Evolutionary conservation across 2,113 vertebrate genomes (phyloP), one percentile per base, ranked within the genome.

Genomic region (Bambusicola thoracicus): DNA sequence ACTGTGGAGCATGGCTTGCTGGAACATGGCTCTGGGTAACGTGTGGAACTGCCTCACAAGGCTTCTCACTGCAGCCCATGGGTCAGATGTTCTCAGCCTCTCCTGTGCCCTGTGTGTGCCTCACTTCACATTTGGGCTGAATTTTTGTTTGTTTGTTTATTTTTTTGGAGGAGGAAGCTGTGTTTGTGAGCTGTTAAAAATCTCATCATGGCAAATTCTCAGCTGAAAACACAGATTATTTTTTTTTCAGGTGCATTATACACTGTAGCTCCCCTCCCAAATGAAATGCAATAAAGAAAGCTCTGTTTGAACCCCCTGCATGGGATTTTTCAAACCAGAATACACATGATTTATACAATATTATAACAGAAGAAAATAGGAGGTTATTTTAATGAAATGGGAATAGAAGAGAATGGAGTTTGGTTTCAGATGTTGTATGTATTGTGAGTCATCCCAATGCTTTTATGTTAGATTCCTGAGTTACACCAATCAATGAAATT

Each of bases 401-500:
- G 85, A 94, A 82, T 63, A 58, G 90, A 78, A 85, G 13, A 70
- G 89, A 94, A 92, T 89, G 34, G 48, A 87, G 81, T 96, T 96
- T 87, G 73, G 83, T 94, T 97, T 95, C 87, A 94, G 73, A 81
- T 88, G 89, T 74, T 85, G n/a, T 85, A 79, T 91, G 77, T 53
- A 87, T 94, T 94, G 95, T 96, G 91, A 95, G 84, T 96, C 92
- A 58, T 95, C 85, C 59, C 51, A 29, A 25, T 81, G 85, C 87
- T 97, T 96, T 97, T 90, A 92, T 95, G 92, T 87, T 94, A 85
- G 88, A 95, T 96, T 96, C 95, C 93, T 91, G 89, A 96, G 96
- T 95, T 96, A 90, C 78, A 93, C 67, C 83, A 97, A 94, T 97
- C 96, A 95, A 96, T 97, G 92, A 94, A 97, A 96, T 96, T 95